Evolutionary conservation across 2,113 vertebrate genomes (phyloP), one percentile per base, ranked within the genome.

Genomic region (Neomonachus schauinslandi): DNA sequence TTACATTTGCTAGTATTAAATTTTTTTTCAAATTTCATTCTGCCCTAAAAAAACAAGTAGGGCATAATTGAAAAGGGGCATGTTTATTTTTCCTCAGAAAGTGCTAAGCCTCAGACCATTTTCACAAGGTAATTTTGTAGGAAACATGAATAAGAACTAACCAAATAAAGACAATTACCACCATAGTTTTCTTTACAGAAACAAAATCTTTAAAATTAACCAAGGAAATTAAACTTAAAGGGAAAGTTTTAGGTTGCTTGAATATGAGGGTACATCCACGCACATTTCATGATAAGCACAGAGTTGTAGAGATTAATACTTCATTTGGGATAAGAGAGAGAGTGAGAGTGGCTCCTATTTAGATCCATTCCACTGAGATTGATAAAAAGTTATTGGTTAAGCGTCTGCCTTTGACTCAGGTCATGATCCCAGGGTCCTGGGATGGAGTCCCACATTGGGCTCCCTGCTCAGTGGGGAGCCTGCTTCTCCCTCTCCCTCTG

Each of bases 171-270:
- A 81, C 4, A 93, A 72, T 63, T 89, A 36, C 24, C 22, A 21
- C 24, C 13, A 49, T 55, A 89, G 51, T 92, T 84, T 93, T 97
- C 61, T 80, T 90, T 77, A 77, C 10, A 53, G 39, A 93, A 93
- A 77, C 39, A 83, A 59, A 26, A 33, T 51, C 31, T 87, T 90
- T 65, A 71, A 94, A 87, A n/a, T 88, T 53, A 11, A 6, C 6
- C 51, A 88, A 82, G 26, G n/a, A 67, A 93, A 88, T 88, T 51
- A 95, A 93, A 80, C 31, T 26, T 65, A 36, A 2, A 83, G 26
- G 67, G 59, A 77, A 83, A 55, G 33, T 82, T 76, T 76, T 85
- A 74, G 10, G 26, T 69, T 67, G 14, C 61, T 96, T 4, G 69
- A 76, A 57, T 33, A 69, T 77, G 57, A 16, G 39, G 12, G 2